A percentile compares a stretch with the other conserved stretches of the same genome.
Conservation (phyloP, 2,113 vertebrate genomes). For the Pomatorhinus ruficollis region DNA sequence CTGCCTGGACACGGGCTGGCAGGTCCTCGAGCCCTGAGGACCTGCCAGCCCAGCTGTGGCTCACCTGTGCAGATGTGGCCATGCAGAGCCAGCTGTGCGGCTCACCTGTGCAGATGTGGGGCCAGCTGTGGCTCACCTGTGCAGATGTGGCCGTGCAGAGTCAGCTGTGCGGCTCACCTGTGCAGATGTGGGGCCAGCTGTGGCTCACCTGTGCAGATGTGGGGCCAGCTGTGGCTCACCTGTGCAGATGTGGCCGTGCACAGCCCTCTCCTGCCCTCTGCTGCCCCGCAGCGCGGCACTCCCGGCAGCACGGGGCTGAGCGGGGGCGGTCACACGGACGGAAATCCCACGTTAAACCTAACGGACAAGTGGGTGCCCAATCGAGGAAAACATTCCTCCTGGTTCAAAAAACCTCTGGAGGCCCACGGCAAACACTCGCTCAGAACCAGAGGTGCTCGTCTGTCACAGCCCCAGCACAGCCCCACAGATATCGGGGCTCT, state of each 20-base stretch:
- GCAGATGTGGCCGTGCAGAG: background rate
- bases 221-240: background rate
- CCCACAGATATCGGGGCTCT: rapidly evolving
- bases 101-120: background rate
- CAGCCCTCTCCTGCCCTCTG: slow-evolving; percentile 55
- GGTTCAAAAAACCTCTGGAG: background rate
- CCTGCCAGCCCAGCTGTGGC: background rate
- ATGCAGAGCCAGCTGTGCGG: background rate
- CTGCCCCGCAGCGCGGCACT: background rate
- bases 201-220: background rate
- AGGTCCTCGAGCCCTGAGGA: background rate
- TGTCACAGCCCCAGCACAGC: background rate
- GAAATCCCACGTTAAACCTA: background rate
- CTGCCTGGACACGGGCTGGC: background rate
- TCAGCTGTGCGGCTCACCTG: background rate
- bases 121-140: background rate
- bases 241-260: background rate
- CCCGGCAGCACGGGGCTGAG: background rate
- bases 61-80: background rate
- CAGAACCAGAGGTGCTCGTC: rapidly evolving
- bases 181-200: background rate
- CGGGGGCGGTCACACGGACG: background rate
- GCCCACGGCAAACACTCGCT: rapidly evolving
- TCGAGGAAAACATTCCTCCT: background rate
- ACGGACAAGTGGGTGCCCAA: background rate